Percentiles rank a stretch among this genome's conserved stretches.
These are phyloP conservation scores for Mythimna lalbum DNA, from an alignment of 2,888 invertebrate genomes.

Conservation along the genomic window DNA sequence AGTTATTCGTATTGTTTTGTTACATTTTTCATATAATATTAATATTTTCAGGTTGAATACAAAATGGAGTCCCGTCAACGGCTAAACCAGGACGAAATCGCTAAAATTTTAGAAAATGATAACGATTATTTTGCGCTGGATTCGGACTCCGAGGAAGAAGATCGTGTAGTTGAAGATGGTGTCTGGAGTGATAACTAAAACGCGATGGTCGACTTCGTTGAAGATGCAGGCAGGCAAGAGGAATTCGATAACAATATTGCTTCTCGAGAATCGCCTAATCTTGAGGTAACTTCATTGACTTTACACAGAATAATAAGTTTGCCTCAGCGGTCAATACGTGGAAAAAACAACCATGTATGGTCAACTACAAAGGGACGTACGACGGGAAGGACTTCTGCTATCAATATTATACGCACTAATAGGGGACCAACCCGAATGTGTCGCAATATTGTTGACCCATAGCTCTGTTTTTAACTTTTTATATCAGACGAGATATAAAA, in stretches of 20 bases:
- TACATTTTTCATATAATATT: too few relatives aligned
- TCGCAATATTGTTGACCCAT: not conserved
- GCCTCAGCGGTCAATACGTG: not conserved
- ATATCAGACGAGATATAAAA: not conserved
- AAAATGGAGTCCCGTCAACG: too few relatives aligned
- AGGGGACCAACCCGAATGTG: not conserved
- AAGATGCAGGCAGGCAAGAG: too few relatives aligned
- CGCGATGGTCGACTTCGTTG: too few relatives aligned
- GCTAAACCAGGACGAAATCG: too few relatives aligned
- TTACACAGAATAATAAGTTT: not conserved
- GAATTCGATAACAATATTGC: not conserved
- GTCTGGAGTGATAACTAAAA: too few relatives aligned
- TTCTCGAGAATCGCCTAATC: not conserved
- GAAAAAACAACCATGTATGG: not conserved
- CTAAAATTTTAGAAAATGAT: too few relatives aligned
- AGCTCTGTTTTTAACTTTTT: not conserved
- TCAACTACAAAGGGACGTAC: not conserved
- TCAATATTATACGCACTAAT: not conserved
- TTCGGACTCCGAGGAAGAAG: too few relatives aligned
- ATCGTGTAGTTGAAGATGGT: too few relatives aligned
- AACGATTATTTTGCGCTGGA: too few relatives aligned
- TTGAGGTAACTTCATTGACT: not conserved
- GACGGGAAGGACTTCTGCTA: not conserved
- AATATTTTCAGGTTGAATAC: too few relatives aligned
- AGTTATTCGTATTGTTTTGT: too few relatives aligned